Evolutionary conservation across 1,140 invertebrate species (phyloP).

Genomic region (Wiebesia pumilae): DNA sequence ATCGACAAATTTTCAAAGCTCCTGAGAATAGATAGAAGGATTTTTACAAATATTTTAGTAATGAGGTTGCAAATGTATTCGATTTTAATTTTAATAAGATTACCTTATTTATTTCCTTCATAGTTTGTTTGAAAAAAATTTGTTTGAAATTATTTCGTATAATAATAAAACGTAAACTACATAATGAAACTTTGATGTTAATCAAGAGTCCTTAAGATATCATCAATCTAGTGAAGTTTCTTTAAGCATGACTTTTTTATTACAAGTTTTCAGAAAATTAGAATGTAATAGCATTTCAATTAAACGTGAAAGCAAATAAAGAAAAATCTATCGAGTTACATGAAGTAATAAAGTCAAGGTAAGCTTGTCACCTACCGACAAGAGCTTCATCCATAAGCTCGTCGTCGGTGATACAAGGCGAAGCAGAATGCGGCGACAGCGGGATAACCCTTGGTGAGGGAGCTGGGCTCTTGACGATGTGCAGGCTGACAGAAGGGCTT

Average conservation of each 20-base stretch:
- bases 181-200: too few relatives aligned
- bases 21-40: neutral
- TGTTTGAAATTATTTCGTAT: too few relatives aligned
- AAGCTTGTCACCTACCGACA: conserved; percentile 77
- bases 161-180: too few relatives aligned
- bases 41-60: neutral
- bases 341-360: neutral
- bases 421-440: conserved; percentile 84
- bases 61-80: neutral
- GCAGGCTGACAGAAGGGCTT: conserved; percentile 83
- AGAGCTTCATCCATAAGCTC: conserved; percentile 92
- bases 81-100: neutral
- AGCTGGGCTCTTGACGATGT: conserved; percentile 86
- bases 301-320: too few relatives aligned
- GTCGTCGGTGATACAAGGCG: conserved; percentile 89
- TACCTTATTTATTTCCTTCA: too few relatives aligned
- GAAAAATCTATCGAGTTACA: neutral
- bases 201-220: too few relatives aligned
- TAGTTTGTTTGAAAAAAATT: too few relatives aligned
- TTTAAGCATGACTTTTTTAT: too few relatives aligned
- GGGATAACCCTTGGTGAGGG: conserved; percentile 80
- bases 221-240: too few relatives aligned
- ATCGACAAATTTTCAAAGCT: too few relatives aligned
- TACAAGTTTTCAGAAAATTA: too few relatives aligned
- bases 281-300: too few relatives aligned